A percentile compares a stretch with the other conserved stretches of the same genome.
Conservation (phyloP, 2,888 invertebrate species). For the Scaptomyza reducta region DNA sequence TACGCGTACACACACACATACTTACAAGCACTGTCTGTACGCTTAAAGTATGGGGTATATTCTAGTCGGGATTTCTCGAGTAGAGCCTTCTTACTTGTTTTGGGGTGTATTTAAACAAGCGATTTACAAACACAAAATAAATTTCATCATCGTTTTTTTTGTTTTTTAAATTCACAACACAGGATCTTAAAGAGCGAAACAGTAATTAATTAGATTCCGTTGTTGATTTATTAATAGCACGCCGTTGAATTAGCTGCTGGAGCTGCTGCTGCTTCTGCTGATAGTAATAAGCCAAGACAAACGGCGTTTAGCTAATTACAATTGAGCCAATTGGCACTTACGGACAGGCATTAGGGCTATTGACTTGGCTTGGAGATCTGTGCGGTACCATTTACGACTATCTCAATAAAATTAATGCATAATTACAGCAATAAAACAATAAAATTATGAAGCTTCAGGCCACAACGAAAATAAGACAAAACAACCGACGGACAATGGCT, state of each 20-base stretch:
- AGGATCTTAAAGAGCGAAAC: neutral
- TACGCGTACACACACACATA: too few relatives aligned
- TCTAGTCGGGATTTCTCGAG: too few relatives aligned
- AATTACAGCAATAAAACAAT: conserved; percentile 78
- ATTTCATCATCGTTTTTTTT: too few relatives aligned
- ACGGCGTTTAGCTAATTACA: conserved; percentile 62
- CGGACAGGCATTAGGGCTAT: conserved; percentile 34
- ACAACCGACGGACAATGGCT: conserved; percentile 39
- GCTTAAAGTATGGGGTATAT: too few relatives aligned
- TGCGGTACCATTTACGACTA: conserved; percentile 63
- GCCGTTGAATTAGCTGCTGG: conserved; percentile 6
- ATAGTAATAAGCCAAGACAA: conserved; percentile 54
- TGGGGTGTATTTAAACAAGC: too few relatives aligned
- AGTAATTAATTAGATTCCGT: conserved; percentile 33
- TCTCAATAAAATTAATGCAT: conserved; percentile 76
- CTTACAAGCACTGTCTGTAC: too few relatives aligned
- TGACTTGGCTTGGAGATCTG: conserved; percentile 45
- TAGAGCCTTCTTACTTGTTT: too few relatives aligned
- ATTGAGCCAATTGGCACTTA: conserved; percentile 53
- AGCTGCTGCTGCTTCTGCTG: neutral
- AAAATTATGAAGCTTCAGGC: conserved; percentile 62
- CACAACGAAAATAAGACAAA: conserved; percentile 31
- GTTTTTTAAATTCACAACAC: too few relatives aligned
- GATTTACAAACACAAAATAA: too few relatives aligned
- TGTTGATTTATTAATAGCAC: conserved; percentile 28